These are phyloP conservation scores for Meloidogyne hapla DNA, from an alignment of 1,140 invertebrate species.

Conservation along the genomic window DNA sequence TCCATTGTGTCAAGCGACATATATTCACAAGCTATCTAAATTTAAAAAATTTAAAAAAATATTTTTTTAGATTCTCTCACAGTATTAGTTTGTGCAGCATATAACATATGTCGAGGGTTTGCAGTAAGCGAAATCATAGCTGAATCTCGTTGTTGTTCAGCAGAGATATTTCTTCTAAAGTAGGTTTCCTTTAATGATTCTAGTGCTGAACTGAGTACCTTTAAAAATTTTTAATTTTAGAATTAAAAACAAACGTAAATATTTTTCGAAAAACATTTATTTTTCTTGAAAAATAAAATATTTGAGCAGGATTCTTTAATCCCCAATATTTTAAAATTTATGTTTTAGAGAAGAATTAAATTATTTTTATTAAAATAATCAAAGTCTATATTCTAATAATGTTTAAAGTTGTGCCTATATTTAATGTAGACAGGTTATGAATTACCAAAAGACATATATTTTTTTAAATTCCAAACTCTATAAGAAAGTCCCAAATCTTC, in stretches of 20 bases:
- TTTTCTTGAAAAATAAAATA: no score
- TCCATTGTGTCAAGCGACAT: slow-evolving; percentile 90
- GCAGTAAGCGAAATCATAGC: slow-evolving; percentile 89
- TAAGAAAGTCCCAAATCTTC: slow-evolving; percentile 95
- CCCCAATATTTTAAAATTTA: background rate
- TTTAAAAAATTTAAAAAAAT: slow-evolving; percentile 64
- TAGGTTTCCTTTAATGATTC: slow-evolving; percentile 84
- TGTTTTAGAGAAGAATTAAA: slow-evolving; percentile 15
- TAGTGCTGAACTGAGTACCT: slow-evolving; percentile 78
- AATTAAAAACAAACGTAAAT: slow-evolving; percentile 6
- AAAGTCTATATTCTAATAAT: no score
- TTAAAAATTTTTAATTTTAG: slow-evolving; percentile 16
- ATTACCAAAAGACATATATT: no score
- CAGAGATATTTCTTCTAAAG: slow-evolving; percentile 82
- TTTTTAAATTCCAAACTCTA: slow-evolving; percentile 69
- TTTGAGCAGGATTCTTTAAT: background rate
- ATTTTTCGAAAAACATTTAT: no score
- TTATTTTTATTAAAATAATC: background rate
- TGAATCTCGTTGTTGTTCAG: slow-evolving; percentile 84
- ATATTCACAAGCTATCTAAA: slow-evolving; percentile 84
- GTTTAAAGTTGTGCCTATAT: no score
- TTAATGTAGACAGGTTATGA: no score
- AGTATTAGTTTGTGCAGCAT: slow-evolving; percentile 87
- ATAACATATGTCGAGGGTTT: slow-evolving; percentile 84
- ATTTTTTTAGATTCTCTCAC: slow-evolving; percentile 42